phyloP scores from a whole-genome alignment of 2,888 invertebrate species.

The Auanema sp. region DNA sequence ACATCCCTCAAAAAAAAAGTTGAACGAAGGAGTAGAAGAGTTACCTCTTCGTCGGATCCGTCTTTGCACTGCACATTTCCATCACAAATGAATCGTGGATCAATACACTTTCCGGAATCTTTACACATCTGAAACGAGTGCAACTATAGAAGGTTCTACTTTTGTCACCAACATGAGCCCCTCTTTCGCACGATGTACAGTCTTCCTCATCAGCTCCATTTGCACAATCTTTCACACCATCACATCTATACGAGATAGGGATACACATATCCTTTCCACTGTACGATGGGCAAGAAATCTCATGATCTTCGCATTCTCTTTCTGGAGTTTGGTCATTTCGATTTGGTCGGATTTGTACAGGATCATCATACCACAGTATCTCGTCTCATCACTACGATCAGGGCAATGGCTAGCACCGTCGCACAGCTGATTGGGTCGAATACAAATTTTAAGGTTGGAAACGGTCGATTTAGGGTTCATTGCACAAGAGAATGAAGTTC shows the following conservation, averaged over 20 bases:
- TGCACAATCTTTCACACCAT: constrained; percentile 39
- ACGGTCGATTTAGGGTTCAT: constrained; percentile 8
- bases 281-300: constrained; percentile 23
- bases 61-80: constrained; percentile 50
- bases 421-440: constrained; percentile 38
- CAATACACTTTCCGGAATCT: constrained; percentile 34
- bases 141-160: not conserved
- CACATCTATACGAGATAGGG: constrained; percentile 28
- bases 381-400: constrained; percentile 45
- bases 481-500: not conserved
- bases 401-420: constrained; percentile 47
- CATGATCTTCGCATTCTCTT: constrained; percentile 23
- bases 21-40: not conserved
- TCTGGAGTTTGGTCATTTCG: constrained; percentile 18
- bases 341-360: not conserved
- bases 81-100: constrained; percentile 45
- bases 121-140: constrained; percentile 40
- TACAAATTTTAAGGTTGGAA: constrained; percentile 18
- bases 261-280: constrained; percentile 28
- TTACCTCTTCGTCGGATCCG: constrained; percentile 43
- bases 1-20: constrained; percentile 35
- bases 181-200: constrained; percentile 30
- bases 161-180: constrained; percentile 31
- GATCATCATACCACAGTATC: constrained; percentile 21
- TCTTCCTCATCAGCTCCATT: constrained; percentile 37